Conservation (phyloP, 2,888 invertebrate genomes). For the Ornithoptera priamus region DNA sequence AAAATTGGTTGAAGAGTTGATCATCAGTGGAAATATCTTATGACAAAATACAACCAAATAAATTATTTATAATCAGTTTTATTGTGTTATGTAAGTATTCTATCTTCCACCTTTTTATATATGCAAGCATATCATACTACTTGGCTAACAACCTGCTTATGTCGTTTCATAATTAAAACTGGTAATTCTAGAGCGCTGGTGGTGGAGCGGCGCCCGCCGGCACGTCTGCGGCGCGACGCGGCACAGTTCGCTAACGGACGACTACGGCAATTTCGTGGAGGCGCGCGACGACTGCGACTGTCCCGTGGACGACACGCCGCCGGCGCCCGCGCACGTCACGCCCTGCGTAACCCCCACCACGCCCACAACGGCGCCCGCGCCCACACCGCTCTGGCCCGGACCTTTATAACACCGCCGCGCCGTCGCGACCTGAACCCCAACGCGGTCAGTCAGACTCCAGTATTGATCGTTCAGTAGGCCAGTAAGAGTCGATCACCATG, state of each 20-base stretch:
- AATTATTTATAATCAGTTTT: too few species aligned
- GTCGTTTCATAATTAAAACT: too few species aligned
- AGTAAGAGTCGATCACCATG: not conserved
- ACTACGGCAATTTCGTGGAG: slow-evolving; percentile 77
- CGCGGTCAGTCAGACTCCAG: slow-evolving; percentile 15
- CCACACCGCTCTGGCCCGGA: slow-evolving; percentile 29
- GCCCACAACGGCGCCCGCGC: slow-evolving; percentile 13
- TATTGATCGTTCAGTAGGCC: slow-evolving; percentile 1
- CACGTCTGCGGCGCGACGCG: slow-evolving; percentile 68
- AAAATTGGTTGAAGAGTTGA: too few species aligned
- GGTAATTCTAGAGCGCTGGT: slow-evolving; percentile 51
- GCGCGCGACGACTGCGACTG: slow-evolving; percentile 72
- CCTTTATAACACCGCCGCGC: slow-evolving; percentile 37
- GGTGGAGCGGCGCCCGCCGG: slow-evolving; percentile 63
- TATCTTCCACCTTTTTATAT: too few species aligned
- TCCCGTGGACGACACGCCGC: slow-evolving; percentile 42
- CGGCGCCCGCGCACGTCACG: slow-evolving; percentile 34
- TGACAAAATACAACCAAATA: too few species aligned
- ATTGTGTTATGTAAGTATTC: too few species aligned
- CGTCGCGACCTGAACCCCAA: slow-evolving; percentile 7
- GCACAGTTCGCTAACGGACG: slow-evolving; percentile 74
- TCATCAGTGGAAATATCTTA: too few species aligned
- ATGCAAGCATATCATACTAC: too few species aligned
- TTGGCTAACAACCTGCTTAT: too few species aligned
- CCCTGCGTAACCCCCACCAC: slow-evolving; percentile 27